Evolutionary conservation across 2,888 invertebrate genomes (phyloP).

Genomic region (Sceliomorpha sp.): DNA sequence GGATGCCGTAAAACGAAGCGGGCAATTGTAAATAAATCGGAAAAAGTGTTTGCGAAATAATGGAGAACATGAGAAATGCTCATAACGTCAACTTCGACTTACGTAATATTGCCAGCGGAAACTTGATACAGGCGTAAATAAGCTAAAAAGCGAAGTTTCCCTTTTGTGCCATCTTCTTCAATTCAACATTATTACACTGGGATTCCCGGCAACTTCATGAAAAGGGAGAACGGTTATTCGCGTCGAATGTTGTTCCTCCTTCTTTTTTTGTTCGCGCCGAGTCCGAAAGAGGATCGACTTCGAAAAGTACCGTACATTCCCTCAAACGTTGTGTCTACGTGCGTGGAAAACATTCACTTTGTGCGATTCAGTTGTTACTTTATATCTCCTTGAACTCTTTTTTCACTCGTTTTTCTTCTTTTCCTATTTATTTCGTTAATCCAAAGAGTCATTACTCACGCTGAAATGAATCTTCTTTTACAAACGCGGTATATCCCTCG

Average conservation of each 20-base stretch:
- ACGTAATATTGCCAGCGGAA: conserved; percentile 44
- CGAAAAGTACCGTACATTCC: conserved; percentile 23
- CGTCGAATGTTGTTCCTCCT: conserved; percentile 30
- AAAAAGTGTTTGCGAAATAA: conserved; percentile 37
- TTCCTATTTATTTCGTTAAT: no score
- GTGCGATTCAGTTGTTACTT: conserved; percentile 9
- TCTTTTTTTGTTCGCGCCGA: conserved; percentile 16
- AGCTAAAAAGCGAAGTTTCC: conserved; percentile 61
- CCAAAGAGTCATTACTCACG: no score
- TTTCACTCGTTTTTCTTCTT: conserved; percentile 9
- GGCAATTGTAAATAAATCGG: conserved; percentile 41
- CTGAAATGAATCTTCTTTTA: no score
- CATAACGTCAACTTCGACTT: conserved; percentile 38
- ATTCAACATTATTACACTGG: conserved; percentile 42
- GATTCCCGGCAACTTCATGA: conserved; percentile 36
- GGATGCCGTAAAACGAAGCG: conserved; percentile 19
- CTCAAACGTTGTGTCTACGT: conserved; percentile 18
- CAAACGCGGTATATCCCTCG: no score
- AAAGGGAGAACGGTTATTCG: conserved; percentile 35
- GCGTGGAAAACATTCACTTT: conserved; percentile 17
- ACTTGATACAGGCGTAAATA: conserved; percentile 54
- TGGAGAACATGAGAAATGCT: conserved; percentile 13
- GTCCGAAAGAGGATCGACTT: conserved; percentile 42
- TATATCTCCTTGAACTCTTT: conserved; percentile 9
- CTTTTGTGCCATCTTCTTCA: conserved; percentile 56